Percentiles rank a stretch among this genome's conserved stretches.
Evolutionary conservation across 2,888 invertebrate species (phyloP).

Genomic region (Noctuana brunneofusca): DNA sequence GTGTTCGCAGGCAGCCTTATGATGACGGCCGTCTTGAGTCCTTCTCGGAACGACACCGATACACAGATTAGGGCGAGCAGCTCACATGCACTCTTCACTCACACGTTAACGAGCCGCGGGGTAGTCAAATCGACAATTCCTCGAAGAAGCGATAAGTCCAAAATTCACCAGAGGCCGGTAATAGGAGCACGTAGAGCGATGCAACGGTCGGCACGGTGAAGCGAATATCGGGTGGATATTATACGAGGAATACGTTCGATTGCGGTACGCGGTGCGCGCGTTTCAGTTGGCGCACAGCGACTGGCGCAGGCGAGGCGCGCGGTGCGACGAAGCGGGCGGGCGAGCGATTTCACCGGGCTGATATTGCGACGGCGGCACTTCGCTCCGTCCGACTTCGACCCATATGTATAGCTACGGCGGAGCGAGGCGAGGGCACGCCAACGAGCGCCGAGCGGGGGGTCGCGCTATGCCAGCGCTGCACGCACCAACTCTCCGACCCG

Average conservation of each 20-base stretch:
- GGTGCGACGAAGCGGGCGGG: constrained; percentile 78
- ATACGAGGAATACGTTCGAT: constrained; percentile 68
- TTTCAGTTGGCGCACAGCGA: constrained; percentile 82
- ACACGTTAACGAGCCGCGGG: constrained; percentile 46
- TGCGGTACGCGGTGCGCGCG: constrained; percentile 78
- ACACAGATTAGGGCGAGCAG: constrained; percentile 64
- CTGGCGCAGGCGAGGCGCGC: constrained; percentile 81
- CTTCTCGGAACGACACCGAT: constrained; percentile 65
- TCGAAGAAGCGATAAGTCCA: constrained; percentile 48
- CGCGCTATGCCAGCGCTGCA: constrained; percentile 64
- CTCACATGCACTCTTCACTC: constrained; percentile 60
- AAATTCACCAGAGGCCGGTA: constrained; percentile 57
- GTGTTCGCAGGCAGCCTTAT: constrained; percentile 81
- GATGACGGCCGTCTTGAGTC: constrained; percentile 80
- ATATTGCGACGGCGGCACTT: constrained; percentile 79
- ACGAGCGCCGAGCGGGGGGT: constrained; percentile 67
- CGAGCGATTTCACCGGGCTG: constrained; percentile 82
- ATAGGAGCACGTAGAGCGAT: constrained; percentile 55
- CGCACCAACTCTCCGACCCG: constrained; percentile 65
- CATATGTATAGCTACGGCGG: constrained; percentile 75
- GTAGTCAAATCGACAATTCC: constrained; percentile 49
- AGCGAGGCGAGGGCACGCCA: constrained; percentile 72
- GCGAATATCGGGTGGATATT: constrained; percentile 57
- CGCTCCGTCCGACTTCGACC: constrained; percentile 63
- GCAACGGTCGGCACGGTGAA: constrained; percentile 51